phyloP scores from a whole-genome alignment of 1,140 invertebrate genomes.

The Neodiprion virginianus region DNA sequence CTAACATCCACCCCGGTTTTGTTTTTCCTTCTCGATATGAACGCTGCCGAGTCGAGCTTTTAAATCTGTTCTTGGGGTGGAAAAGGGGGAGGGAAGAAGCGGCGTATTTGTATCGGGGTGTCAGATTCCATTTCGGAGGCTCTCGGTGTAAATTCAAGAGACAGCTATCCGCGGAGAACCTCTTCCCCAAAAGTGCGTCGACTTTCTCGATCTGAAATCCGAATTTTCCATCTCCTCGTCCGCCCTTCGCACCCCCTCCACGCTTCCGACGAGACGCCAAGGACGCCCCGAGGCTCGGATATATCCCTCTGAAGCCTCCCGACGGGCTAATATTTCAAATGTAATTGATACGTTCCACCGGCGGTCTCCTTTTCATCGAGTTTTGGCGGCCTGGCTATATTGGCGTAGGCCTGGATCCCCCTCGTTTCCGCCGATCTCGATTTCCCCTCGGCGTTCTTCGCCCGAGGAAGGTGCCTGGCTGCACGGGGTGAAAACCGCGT shows the following conservation, averaged over 20 bases:
- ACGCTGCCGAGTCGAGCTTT: no score
- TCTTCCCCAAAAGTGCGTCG: neutral
- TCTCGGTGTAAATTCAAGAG: neutral
- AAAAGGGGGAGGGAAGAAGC: neutral
- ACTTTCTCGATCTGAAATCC: constrained; percentile 1
- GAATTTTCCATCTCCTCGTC: neutral
- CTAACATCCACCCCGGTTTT: no score
- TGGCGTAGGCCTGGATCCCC: neutral
- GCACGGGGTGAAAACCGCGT: constrained; percentile 25
- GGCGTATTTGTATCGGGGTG: neutral
- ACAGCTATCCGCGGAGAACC: constrained; percentile 14
- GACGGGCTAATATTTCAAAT: constrained; percentile 30
- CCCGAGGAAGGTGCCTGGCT: neutral
- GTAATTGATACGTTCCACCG: constrained; percentile 32
- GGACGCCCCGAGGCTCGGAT: neutral
- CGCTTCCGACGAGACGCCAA: neutral
- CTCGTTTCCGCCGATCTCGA: no score
- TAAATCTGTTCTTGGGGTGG: no score
- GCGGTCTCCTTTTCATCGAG: neutral
- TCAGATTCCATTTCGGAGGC: neutral
- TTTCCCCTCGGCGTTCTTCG: no score
- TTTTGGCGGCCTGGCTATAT: neutral
- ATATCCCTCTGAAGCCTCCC: neutral
- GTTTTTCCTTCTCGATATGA: no score
- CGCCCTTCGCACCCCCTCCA: neutral